Evolutionary conservation across 2,888 invertebrate species (phyloP).

Genomic region (Stenchaetothrips biformis): DNA sequence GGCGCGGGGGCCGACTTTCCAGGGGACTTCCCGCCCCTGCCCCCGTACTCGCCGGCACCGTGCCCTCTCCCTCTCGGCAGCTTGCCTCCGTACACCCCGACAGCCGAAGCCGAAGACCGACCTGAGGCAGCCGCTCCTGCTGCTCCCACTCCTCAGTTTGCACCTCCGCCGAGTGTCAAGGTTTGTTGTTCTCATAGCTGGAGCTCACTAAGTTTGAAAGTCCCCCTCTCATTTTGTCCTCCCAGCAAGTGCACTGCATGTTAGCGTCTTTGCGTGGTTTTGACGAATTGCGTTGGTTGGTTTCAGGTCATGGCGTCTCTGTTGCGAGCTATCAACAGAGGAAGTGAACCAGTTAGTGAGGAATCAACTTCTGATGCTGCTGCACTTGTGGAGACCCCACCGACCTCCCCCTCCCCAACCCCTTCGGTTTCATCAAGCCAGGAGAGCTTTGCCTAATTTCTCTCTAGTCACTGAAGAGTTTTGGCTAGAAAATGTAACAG

Average conservation of each 20-base stretch:
- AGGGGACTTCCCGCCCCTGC: background rate
- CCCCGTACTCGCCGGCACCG: background rate
- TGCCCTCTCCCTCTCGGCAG: background rate
- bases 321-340: conserved; percentile 3
- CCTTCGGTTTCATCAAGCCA: conserved; percentile 5
- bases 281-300: background rate
- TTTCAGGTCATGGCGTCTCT: background rate
- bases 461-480: background rate
- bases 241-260: too few relatives aligned
- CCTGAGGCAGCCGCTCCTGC: background rate
- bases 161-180: background rate
- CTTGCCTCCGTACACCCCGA: background rate
- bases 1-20: too few relatives aligned
- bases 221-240: too few relatives aligned
- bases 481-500: background rate
- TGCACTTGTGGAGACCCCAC: background rate
- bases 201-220: too few relatives aligned
- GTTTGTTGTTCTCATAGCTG: background rate
- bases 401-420: background rate
- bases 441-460: background rate
- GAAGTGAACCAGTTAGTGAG: background rate
- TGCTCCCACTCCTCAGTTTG: background rate
- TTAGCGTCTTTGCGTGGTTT: too few relatives aligned
- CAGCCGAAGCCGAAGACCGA: background rate
- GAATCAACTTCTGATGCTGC: background rate